Evolutionary conservation across 1,140 invertebrate genomes (phyloP).

Genomic region (Probaryconus sp.): DNA sequence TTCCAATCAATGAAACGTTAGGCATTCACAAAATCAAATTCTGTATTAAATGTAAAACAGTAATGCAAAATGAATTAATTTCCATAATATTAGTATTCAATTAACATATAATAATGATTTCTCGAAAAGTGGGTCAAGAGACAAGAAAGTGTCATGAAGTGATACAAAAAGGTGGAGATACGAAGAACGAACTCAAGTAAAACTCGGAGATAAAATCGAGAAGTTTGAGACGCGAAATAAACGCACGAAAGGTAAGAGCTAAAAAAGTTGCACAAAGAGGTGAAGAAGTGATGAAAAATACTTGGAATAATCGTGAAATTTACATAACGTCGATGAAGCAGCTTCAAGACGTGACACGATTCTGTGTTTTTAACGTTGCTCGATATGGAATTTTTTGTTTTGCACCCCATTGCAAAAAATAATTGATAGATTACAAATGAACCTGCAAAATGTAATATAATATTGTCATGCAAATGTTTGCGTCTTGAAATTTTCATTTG

Average conservation of each 20-base stretch:
- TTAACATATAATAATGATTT: conserved; percentile 31
- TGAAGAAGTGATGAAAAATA: conserved; percentile 52
- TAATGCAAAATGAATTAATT: too few relatives aligned
- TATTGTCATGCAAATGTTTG: too few relatives aligned
- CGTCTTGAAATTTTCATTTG: too few relatives aligned
- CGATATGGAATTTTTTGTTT: conserved; percentile 25
- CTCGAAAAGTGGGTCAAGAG: conserved; percentile 15
- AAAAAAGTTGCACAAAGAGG: conserved; percentile 33
- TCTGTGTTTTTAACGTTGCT: conserved; percentile 32
- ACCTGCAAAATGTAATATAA: too few relatives aligned
- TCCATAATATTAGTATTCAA: conserved; percentile 27
- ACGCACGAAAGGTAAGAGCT: conserved; percentile 29
- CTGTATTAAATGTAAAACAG: too few relatives aligned
- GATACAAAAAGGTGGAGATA: conserved; percentile 38
- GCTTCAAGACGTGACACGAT: conserved; percentile 44
- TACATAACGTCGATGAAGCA: conserved; percentile 55
- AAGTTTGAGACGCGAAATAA: conserved; percentile 37
- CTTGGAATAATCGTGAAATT: conserved; percentile 55
- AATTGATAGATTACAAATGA: too few relatives aligned
- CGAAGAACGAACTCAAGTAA: conserved; percentile 21
- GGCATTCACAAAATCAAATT: too few relatives aligned
- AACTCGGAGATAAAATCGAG: conserved; percentile 48
- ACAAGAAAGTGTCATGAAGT: conserved; percentile 33
- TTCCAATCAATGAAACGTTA: too few relatives aligned
- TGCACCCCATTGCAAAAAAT: too few relatives aligned